These are phyloP conservation scores for Ceyx margarethae DNA, from an alignment of 2,113 vertebrate genomes.

Conservation along the genomic window DNA sequence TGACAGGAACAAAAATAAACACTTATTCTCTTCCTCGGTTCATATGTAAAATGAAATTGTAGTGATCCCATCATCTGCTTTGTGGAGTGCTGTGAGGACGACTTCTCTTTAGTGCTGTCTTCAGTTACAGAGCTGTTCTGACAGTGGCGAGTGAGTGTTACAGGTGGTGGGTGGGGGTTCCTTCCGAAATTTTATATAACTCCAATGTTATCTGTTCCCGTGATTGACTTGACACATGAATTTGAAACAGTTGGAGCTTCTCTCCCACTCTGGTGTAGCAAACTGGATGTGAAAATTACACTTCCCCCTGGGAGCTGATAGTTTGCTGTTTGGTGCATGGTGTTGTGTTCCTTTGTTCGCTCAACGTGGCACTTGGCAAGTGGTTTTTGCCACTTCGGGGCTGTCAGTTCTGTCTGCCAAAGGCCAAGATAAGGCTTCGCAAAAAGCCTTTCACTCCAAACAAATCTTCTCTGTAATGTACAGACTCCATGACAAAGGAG, in stretches of 20 bases:
- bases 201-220: conserved; percentile 29
- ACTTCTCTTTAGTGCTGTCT: conserved; percentile 48
- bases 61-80: conserved; percentile 52
- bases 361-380: conserved; percentile 49
- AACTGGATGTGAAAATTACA: conserved; percentile 47
- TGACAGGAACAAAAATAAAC: conserved; percentile 50
- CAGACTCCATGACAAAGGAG: conserved; percentile 13
- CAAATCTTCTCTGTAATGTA: conserved; percentile 33
- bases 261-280: conserved; percentile 38
- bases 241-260: conserved; percentile 20
- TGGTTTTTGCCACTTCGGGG: conserved; percentile 60
- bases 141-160: conserved; percentile 66
- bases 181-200: conserved; percentile 70
- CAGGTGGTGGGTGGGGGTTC: conserved; percentile 68
- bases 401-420: conserved; percentile 64
- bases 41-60: conserved; percentile 36
- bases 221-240: conserved; percentile 58
- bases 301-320: conserved; percentile 33
- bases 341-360: conserved; percentile 63
- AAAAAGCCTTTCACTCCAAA: conserved; percentile 40
- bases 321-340: conserved; percentile 22
- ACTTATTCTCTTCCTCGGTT: conserved; percentile 10
- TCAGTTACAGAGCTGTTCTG: conserved; percentile 64
- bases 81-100: conserved; percentile 39
- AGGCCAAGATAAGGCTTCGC: conserved; percentile 66